Evolutionary conservation across 2,888 invertebrate genomes (phyloP).

Genomic region (Mesopsocus fuscifrons): DNA sequence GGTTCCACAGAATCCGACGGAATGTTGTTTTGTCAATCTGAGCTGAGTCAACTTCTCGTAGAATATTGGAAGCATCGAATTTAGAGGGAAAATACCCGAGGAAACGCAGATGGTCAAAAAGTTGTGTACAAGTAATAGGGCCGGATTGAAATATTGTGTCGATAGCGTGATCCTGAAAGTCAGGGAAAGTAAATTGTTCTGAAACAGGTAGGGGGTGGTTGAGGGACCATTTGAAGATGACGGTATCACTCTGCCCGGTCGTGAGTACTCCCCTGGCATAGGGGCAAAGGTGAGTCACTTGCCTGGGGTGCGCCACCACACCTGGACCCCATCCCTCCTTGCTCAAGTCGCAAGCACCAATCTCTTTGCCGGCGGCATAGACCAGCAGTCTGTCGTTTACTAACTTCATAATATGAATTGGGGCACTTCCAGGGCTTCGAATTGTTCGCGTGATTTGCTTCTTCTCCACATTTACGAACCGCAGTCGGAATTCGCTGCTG

Average conservation of each 20-base stretch:
- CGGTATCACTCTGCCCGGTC: neutral
- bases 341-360: neutral
- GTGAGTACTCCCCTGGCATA: neutral
- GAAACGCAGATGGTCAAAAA: neutral
- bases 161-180: neutral
- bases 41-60: neutral
- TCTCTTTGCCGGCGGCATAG: neutral
- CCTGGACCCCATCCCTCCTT: no score
- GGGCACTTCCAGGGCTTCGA: neutral
- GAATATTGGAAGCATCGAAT: neutral
- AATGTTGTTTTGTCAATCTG: neutral
- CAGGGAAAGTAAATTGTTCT: no score
- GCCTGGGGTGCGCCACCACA: neutral
- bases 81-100: neutral
- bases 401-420: neutral
- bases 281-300: neutral
- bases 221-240: neutral
- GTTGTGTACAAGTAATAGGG: neutral
- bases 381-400: neutral
- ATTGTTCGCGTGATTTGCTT: neutral
- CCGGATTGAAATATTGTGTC: neutral
- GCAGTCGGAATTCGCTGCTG: neutral
- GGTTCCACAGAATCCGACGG: constrained; percentile 1
- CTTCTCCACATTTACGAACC: neutral
- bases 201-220: neutral